A percentile compares a stretch with the other conserved stretches of the same genome.
Evolutionary conservation across 2,113 vertebrate genomes (phyloP).

Genomic region (Zosterops pallidus): DNA sequence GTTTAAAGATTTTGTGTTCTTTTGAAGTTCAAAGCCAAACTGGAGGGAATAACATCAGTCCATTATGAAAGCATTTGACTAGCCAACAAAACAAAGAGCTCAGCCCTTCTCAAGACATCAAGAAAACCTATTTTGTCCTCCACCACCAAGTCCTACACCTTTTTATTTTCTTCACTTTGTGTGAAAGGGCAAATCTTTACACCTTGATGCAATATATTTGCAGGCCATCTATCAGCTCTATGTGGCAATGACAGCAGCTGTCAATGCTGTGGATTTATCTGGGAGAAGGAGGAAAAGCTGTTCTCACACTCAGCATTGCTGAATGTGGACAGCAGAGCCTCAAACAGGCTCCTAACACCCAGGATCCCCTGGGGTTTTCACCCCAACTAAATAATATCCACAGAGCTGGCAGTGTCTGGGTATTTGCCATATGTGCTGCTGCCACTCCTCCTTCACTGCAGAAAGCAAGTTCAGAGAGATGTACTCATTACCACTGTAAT

Average conservation of each 20-base stretch:
- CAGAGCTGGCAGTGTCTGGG: not conserved
- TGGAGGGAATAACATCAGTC: not conserved
- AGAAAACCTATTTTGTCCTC: not conserved
- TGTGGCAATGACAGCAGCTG: not conserved
- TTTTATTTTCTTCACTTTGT: not conserved
- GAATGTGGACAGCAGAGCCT: not conserved
- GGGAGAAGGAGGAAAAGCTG: not conserved
- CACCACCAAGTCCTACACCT: not conserved
- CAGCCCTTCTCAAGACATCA: not conserved
- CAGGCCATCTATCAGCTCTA: not conserved
- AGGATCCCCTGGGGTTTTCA: not conserved
- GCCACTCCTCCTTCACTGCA: not conserved
- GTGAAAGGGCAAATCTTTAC: not conserved
- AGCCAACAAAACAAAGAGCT: not conserved
- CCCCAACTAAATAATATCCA: not conserved
- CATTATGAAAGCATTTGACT: not conserved
- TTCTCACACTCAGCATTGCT: not conserved
- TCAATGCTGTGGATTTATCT: not conserved
- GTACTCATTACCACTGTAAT: not conserved
- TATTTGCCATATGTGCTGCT: not conserved
- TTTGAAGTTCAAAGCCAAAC: conserved; percentile 44
- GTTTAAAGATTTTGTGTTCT: not conserved
- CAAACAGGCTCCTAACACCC: not conserved
- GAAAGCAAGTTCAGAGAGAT: not conserved
- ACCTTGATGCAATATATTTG: not conserved